Conservation (phyloP, 2,113 vertebrate species). For the Prunella himalayana region DNA sequence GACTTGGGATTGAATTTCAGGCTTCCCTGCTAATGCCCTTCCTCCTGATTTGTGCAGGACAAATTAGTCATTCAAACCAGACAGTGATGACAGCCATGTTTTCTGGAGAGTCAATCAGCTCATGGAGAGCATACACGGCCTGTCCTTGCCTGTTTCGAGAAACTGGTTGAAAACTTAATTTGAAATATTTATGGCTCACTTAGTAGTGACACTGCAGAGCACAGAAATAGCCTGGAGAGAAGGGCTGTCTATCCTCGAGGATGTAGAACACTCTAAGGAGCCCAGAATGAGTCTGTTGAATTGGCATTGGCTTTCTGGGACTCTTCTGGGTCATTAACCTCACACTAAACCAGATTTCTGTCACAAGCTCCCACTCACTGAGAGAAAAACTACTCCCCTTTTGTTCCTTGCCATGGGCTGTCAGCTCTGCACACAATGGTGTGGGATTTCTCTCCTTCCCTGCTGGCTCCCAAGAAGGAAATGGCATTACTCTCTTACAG, state of each 20-base stretch:
- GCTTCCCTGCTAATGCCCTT: not conserved
- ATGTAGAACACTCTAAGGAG: not conserved
- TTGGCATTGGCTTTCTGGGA: not conserved
- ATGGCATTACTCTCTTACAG: not conserved
- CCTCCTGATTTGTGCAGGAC: not conserved
- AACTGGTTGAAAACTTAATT: not conserved
- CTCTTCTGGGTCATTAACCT: constrained; percentile 21
- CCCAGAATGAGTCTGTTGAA: not conserved
- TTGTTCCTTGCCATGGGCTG: not conserved
- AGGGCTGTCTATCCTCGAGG: not conserved
- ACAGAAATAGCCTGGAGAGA: not conserved
- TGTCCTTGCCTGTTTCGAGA: not conserved
- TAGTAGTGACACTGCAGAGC: not conserved
- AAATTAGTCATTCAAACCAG: not conserved
- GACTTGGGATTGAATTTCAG: not conserved
- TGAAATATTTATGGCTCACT: constrained; percentile 54
- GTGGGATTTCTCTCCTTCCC: not conserved
- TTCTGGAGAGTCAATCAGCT: not conserved
- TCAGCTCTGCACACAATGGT: not conserved
- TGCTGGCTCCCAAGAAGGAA: fast-evolving
- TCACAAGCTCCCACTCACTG: not conserved
- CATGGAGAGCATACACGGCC: not conserved
- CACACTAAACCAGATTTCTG: constrained; percentile 24
- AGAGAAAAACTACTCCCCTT: not conserved
- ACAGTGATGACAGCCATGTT: not conserved